Evolutionary conservation across 2,888 invertebrate genomes (phyloP), one percentile per base, ranked within the genome.

Genomic region (Dicyrtomina minuta): DNA sequence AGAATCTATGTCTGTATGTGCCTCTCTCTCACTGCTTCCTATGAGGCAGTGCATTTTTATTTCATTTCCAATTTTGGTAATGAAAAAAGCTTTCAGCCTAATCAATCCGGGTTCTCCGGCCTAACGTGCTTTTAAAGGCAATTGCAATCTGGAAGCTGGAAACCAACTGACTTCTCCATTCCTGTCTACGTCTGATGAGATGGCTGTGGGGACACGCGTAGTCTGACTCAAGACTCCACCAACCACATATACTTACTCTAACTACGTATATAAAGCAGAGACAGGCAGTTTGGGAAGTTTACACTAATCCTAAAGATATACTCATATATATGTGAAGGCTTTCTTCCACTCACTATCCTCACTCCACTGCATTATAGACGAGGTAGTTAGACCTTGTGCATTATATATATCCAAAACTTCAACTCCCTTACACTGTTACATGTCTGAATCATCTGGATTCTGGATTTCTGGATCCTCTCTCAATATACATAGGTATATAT

Each of bases 41-140:
- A 62, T 62, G 62, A 62, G 49, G 62, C 62, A 62, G 27, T 62
- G 62, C 70, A 74, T 74, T 74, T 75, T 75, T 75, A 75, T 74
- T 76, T 74, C 72, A 76, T 75, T 75, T 72, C 77, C 77, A 77
- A 75, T 77, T 77, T 77, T 73, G 68, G 73, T 75, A 77, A 77
- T 77, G 77, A 77, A 77, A 77, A 77, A 77, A 75, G 75, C 77
- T 77, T 75, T 77, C 75, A 74, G 72, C 71, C 71, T 77, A 77
- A 77, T 77, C 75, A 77, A 75, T 75, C 74, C 75, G 68, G 66
- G 71, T 70, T 56, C 69, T 59, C 59, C 68, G 58, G 59, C 61
- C 70, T 62, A 74, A 73, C 71, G 72, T 70, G 71, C 74, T 76
- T 76, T 76, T 74, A 76, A 76, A 70, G 69, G 74, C 73, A 76